Percentiles rank a stretch among this genome's conserved stretches.
phyloP scores from a whole-genome alignment of 2,113 vertebrate genomes.

The Cyprinodon brontotheroides region DNA sequence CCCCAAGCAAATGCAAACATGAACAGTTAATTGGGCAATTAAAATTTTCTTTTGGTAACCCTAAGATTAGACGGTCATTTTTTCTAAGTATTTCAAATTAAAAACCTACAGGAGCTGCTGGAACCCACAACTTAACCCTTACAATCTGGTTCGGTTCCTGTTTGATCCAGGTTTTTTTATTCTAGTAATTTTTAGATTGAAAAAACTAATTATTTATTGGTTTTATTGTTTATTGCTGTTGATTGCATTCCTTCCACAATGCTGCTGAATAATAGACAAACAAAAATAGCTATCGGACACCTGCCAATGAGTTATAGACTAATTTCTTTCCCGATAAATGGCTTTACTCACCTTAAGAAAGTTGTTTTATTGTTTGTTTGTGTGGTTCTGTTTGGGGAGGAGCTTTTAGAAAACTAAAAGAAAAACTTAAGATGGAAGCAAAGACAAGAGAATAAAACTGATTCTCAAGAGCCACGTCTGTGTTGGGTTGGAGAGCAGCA shows the following conservation, averaged over 20 bases:
- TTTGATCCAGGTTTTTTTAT: background rate
- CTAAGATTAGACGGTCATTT: too few species aligned
- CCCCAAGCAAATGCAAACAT: too few species aligned
- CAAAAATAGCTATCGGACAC: slow-evolving; percentile 31
- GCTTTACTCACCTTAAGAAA: slow-evolving; percentile 38
- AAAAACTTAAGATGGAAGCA: slow-evolving; percentile 26
- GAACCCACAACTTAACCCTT: background rate
- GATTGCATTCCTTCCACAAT: slow-evolving; percentile 23
- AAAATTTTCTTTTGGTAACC: too few species aligned
- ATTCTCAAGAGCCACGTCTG: slow-evolving; percentile 49
- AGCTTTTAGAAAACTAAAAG: slow-evolving; percentile 30
- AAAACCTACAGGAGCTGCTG: background rate
- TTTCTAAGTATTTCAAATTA: too few species aligned
- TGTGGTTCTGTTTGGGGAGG: slow-evolving; percentile 4
- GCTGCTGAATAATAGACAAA: slow-evolving; percentile 6
- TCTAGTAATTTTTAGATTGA: slow-evolving; percentile 17
- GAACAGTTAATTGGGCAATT: too few species aligned
- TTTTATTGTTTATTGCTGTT: slow-evolving; percentile 19
- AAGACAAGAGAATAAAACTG: slow-evolving; percentile 45
- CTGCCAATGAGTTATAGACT: slow-evolving; percentile 17
- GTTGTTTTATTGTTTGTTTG: slow-evolving; percentile 41
- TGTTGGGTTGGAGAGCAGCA: slow-evolving; percentile 23
- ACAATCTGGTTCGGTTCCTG: background rate
- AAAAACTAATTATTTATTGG: slow-evolving; percentile 37
- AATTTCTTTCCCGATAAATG: slow-evolving; percentile 39